Percentiles rank a stretch among this genome's conserved stretches.
Evolutionary conservation across 2,888 invertebrate species (phyloP).

Genomic region (Amphipoea oculea): DNA sequence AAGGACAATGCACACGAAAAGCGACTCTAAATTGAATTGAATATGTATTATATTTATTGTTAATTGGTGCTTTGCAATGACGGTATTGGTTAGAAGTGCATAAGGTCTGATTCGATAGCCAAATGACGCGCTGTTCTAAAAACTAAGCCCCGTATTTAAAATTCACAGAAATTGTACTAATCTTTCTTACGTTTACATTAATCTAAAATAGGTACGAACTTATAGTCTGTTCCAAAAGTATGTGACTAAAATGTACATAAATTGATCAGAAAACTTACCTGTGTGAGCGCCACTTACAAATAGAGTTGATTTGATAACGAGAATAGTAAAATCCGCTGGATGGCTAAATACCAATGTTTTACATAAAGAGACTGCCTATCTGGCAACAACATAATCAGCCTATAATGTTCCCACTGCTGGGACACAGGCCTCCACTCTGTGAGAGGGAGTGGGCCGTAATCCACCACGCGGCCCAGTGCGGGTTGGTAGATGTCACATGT

Average conservation of each 20-base stretch:
- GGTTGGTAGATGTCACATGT: no score
- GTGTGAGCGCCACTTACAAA: neutral
- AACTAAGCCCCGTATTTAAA: neutral
- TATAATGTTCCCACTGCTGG: no score
- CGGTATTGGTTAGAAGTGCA: neutral
- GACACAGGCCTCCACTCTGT: no score
- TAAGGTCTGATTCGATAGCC: neutral
- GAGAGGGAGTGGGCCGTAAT: no score
- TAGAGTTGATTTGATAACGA: no score
- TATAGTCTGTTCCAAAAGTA: neutral
- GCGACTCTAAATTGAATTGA: neutral
- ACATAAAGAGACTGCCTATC: no score
- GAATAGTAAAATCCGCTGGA: no score
- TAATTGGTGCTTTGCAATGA: neutral
- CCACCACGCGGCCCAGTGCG: no score
- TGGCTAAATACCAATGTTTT: no score
- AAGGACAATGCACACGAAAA: neutral
- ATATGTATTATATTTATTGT: neutral
- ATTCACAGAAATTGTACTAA: neutral
- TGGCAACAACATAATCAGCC: no score
- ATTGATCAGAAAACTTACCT: neutral
- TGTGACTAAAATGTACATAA: neutral
- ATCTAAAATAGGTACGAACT: neutral
- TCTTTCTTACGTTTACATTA: neutral
- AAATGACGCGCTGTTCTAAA: neutral